phyloP scores from a whole-genome alignment of 1,140 invertebrate genomes.

The Andrena cerasifolii region DNA sequence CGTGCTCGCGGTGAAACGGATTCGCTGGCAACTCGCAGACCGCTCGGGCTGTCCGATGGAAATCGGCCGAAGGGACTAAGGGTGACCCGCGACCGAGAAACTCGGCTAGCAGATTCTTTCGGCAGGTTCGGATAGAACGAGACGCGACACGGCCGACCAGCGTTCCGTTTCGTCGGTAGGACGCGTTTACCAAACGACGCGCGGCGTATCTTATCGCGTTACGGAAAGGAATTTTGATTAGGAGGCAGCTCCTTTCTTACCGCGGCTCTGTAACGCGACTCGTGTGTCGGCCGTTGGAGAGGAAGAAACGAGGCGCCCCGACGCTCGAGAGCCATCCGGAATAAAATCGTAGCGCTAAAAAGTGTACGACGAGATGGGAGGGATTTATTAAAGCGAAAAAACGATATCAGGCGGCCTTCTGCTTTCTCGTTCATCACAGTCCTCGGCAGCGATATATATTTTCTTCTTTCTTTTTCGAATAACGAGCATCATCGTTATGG shows the following conservation, averaged over 20 bases:
- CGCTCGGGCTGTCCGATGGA: too few species aligned
- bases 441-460: slow-evolving; percentile 46
- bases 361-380: not conserved
- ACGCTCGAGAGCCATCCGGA: slow-evolving; percentile 31
- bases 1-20: too few species aligned
- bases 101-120: slow-evolving; percentile 12
- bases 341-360: slow-evolving; percentile 42
- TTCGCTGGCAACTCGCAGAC: too few species aligned
- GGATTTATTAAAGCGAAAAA: slow-evolving; percentile 66
- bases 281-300: not conserved
- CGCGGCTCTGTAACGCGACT: slow-evolving; percentile 20
- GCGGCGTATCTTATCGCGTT: slow-evolving; percentile 61
- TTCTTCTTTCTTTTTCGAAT: slow-evolving; percentile 50
- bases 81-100: too few species aligned
- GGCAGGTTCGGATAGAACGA: slow-evolving; percentile 9
- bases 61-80: too few species aligned
- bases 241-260: slow-evolving; percentile 46
- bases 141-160: not conserved
- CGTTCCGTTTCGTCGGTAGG: slow-evolving; percentile 2
- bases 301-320: not conserved
- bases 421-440: slow-evolving; percentile 42
- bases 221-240: slow-evolving; percentile 64
- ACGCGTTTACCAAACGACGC: slow-evolving; percentile 37
- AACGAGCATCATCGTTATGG: slow-evolving; percentile 63
- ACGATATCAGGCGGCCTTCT: slow-evolving; percentile 59